Conservation (phyloP, 2,113 vertebrate species). For the Onychostruthus taczanowskii region DNA sequence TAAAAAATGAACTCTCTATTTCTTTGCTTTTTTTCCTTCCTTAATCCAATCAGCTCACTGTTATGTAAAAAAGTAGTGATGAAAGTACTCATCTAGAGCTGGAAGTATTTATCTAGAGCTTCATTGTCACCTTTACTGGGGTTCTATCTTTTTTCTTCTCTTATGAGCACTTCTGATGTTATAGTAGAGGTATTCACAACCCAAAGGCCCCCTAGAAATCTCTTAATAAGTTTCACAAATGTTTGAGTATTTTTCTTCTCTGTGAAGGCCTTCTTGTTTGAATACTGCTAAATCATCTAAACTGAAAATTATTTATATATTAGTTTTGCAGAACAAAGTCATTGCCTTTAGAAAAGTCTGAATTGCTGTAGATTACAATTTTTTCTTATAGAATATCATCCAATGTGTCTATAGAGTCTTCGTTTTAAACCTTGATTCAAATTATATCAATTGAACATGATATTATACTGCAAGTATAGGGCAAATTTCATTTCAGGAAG, state of each 20-base stretch:
- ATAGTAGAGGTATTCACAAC: neutral
- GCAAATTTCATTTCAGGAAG: neutral
- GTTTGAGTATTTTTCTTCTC: neutral
- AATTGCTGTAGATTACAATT: neutral
- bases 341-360: neutral
- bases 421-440: neutral
- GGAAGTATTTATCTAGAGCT: neutral
- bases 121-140: neutral
- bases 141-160: neutral
- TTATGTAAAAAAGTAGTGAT: neutral
- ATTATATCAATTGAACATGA: neutral
- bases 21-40: neutral
- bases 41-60: neutral
- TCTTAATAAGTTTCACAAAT: neutral
- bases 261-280: neutral
- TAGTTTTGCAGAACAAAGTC: neutral
- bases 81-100: neutral
- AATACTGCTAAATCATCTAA: neutral
- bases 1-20: neutral
- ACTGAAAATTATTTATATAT: slow-evolving; percentile 4
- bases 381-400: neutral
- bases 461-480: neutral
- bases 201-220: neutral
- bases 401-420: neutral
- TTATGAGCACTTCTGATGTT: neutral